These are phyloP conservation scores for Tuberolachnus salignus DNA, from an alignment of 2,888 invertebrate genomes.

Conservation along the genomic window DNA sequence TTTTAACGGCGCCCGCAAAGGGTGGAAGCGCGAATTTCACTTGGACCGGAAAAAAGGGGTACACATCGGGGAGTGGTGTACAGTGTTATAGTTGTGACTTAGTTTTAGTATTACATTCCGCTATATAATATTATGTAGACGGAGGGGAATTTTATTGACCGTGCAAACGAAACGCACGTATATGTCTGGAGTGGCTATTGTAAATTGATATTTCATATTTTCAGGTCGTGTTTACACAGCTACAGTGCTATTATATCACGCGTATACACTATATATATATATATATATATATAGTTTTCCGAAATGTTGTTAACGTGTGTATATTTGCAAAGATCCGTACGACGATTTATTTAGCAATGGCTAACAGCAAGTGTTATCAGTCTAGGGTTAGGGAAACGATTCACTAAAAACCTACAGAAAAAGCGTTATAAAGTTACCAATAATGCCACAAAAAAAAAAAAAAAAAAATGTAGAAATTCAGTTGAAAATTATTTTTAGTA, in stretches of 20 bases:
- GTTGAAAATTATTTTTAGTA: no score
- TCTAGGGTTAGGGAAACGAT: no score
- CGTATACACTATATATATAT: neutral
- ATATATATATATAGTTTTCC: neutral
- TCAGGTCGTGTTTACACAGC: constrained; percentile 13
- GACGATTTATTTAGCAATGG: neutral
- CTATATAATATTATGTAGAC: neutral
- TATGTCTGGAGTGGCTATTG: constrained; percentile 33
- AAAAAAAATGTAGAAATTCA: no score
- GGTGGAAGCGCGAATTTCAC: constrained; percentile 12
- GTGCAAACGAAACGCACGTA: constrained; percentile 40
- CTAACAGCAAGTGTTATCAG: no score
- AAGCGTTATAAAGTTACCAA: no score
- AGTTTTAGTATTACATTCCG: constrained; percentile 32
- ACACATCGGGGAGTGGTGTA: neutral
- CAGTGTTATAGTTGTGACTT: constrained; percentile 31
- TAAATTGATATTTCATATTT: constrained; percentile 45
- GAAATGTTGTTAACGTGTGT: neutral
- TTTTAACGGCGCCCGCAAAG: constrained; percentile 12
- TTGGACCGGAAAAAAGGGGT: constrained; percentile 41
- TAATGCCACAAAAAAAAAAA: no score
- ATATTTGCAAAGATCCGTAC: neutral
- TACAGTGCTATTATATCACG: neutral
- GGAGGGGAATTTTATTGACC: constrained; percentile 44
- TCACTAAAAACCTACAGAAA: no score